Percentiles rank a stretch among this genome's conserved stretches.
Evolutionary conservation across 2,797 vertebrate species (phyloP).

Genomic region (Ctenopoma multispine): DNA sequence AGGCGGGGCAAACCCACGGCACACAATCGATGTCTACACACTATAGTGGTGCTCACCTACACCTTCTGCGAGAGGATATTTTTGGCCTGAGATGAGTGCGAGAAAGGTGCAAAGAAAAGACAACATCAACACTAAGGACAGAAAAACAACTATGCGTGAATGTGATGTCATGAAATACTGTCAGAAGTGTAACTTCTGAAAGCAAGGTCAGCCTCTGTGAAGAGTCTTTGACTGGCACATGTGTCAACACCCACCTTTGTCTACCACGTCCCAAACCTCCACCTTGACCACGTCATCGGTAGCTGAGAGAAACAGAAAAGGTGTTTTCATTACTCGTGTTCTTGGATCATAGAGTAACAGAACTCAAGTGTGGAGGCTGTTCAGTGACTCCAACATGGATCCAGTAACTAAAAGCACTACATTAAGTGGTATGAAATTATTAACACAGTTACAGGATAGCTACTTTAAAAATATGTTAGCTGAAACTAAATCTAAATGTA

Average conservation of each 20-base stretch:
- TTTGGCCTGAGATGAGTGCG: slow-evolving; percentile 86
- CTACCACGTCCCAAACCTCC: slow-evolving; percentile 99
- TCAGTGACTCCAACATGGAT: slow-evolving; percentile 21
- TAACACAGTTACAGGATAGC: slow-evolving; percentile 31
- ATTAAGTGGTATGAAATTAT: neutral
- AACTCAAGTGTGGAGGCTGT: slow-evolving; percentile 1
- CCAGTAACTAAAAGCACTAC: slow-evolving; percentile 22
- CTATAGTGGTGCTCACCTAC: slow-evolving; percentile 83
- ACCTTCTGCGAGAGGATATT: slow-evolving; percentile 87
- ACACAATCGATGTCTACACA: slow-evolving; percentile 71
- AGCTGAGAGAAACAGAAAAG: slow-evolving; percentile 81
- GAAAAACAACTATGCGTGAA: slow-evolving; percentile 30
- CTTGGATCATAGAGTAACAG: neutral
- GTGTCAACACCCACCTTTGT: slow-evolving; percentile 91
- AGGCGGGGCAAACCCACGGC: slow-evolving; percentile 62
- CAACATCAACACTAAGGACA: slow-evolving; percentile 73
- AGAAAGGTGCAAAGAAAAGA: slow-evolving; percentile 72
- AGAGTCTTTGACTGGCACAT: slow-evolving; percentile 8
- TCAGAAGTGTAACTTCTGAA: slow-evolving; percentile 1
- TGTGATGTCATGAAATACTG: slow-evolving; percentile 39
- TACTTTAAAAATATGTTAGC: slow-evolving; percentile 37
- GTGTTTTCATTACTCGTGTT: slow-evolving; percentile 19
- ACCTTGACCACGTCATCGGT: slow-evolving; percentile 99
- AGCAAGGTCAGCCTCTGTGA: slow-evolving; percentile 8
- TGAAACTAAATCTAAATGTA: slow-evolving; percentile 42